These are phyloP conservation scores for Craseonycteris thonglongyai DNA, from an alignment of 2,113 vertebrate species.

Conservation along the genomic window DNA sequence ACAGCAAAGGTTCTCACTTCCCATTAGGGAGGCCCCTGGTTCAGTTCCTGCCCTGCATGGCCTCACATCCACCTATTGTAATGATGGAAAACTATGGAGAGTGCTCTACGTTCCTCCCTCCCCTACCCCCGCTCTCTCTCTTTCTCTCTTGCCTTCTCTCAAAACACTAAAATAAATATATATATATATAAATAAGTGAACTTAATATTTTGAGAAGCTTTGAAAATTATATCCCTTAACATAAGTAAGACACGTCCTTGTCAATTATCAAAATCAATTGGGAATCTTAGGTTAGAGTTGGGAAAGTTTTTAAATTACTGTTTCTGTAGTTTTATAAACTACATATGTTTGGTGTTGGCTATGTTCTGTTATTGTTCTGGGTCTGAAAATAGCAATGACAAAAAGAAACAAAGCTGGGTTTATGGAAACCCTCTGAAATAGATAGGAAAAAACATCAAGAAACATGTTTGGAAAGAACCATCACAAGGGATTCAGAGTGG, in stretches of 20 bases:
- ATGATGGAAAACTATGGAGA: too few species aligned
- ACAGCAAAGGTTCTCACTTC: too few species aligned
- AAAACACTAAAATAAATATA: too few species aligned
- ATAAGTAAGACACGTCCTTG: background rate
- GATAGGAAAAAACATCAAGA: background rate
- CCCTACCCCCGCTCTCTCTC: too few species aligned
- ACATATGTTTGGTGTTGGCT: background rate
- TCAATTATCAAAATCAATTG: background rate
- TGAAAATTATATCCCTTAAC: background rate
- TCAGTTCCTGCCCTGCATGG: too few species aligned
- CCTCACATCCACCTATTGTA: too few species aligned
- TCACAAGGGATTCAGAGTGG: background rate
- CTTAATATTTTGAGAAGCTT: background rate
- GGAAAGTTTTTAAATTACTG: background rate
- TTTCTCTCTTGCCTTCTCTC: too few species aligned
- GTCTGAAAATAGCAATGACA: background rate
- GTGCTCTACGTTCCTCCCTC: too few species aligned
- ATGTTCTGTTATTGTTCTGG: background rate
- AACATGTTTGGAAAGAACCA: background rate
- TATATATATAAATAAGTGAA: background rate
- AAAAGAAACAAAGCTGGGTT: background rate
- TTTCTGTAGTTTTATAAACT: background rate
- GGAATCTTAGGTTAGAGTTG: background rate
- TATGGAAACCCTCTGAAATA: background rate
- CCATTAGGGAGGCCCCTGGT: too few species aligned